Percentiles rank a stretch among this genome's conserved stretches.
Evolutionary conservation across 2,797 vertebrate genomes (phyloP).

Genomic region (Cryptoprocta ferox): DNA sequence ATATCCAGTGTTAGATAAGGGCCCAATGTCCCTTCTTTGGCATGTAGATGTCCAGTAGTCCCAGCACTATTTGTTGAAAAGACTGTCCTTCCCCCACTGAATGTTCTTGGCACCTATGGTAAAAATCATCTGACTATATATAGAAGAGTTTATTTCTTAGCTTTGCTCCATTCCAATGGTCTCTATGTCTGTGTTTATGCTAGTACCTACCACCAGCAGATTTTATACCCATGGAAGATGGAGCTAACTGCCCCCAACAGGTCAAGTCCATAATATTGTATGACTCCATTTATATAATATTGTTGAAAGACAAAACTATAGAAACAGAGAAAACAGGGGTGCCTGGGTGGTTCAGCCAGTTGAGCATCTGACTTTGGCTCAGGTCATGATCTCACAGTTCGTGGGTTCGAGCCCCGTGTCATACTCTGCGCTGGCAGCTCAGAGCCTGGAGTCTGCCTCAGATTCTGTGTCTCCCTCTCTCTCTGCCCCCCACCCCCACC

Average conservation of each 20-base stretch:
- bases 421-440: too few species aligned
- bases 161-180: background rate
- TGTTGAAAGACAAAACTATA: background rate
- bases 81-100: background rate
- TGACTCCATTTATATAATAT: background rate
- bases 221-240: background rate
- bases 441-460: too few species aligned
- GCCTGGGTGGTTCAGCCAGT: too few species aligned
- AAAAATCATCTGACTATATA: background rate
- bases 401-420: too few species aligned
- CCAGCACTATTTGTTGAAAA: background rate
- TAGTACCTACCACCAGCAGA: background rate
- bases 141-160: background rate
- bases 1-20: background rate
- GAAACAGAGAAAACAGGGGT: background rate
- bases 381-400: too few species aligned
- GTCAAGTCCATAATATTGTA: background rate
- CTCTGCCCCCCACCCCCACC: too few species aligned
- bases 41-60: too few species aligned
- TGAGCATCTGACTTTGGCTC: too few species aligned
- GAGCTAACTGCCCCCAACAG: background rate
- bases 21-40: background rate
- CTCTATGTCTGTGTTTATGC: too few species aligned
- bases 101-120: background rate
- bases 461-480: too few species aligned